Evolutionary conservation across 2,888 invertebrate species (phyloP).

Genomic region (Hirtodrosophila cameraria): DNA sequence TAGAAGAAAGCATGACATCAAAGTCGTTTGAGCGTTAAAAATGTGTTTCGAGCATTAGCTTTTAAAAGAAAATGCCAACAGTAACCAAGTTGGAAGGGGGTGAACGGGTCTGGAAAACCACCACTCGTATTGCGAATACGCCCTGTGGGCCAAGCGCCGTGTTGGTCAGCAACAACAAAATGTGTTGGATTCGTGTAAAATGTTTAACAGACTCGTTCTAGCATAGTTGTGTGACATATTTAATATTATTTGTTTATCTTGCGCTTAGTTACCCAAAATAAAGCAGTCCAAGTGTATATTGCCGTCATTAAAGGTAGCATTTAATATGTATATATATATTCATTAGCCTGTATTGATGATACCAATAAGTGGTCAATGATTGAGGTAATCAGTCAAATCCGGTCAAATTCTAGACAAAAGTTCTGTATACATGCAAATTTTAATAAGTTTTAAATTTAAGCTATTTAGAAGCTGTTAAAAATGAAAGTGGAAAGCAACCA

Average conservation of each 20-base stretch:
- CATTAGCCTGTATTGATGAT: too few species aligned
- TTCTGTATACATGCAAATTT: too few species aligned
- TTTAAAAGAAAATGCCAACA: conserved; percentile 29
- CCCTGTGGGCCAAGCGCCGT: background rate
- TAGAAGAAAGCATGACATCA: conserved; percentile 37
- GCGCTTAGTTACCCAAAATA: too few species aligned
- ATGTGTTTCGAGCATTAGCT: conserved; percentile 39
- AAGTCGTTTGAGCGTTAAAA: conserved; percentile 38
- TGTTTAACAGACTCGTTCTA: background rate
- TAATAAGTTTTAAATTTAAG: too few species aligned
- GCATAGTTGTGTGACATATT: background rate
- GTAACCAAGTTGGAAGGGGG: background rate
- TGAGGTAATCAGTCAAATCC: too few species aligned
- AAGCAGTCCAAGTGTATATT: too few species aligned
- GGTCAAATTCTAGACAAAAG: too few species aligned
- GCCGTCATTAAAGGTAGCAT: too few species aligned
- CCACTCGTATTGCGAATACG: conserved; percentile 15
- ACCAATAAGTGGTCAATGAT: too few species aligned
- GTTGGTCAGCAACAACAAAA: conserved; percentile 8
- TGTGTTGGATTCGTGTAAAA: conserved; percentile 5
- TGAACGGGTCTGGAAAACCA: background rate
- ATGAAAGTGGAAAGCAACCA: too few species aligned
- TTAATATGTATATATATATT: too few species aligned
- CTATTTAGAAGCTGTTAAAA: too few species aligned
- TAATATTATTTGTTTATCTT: background rate